Evolutionary conservation across 2,797 vertebrate genomes (phyloP).

Genomic region (Meriones psammophilus): DNA sequence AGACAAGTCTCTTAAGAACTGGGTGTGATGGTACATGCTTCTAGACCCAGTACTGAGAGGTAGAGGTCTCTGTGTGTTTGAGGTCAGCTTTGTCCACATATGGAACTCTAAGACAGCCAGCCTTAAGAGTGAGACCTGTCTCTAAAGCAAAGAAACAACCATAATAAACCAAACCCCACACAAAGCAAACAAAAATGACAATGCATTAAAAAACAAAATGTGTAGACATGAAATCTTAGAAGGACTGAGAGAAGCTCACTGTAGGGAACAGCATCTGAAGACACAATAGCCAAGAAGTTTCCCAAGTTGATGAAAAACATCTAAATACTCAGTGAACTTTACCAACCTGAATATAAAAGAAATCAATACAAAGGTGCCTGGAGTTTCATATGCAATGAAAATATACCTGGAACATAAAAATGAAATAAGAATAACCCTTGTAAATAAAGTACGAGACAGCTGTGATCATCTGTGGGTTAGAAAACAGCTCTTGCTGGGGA

Average conservation of each 20-base stretch:
- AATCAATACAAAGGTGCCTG: neutral
- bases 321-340: neutral
- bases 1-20: neutral
- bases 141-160: neutral
- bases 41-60: neutral
- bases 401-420: neutral
- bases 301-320: neutral
- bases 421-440: neutral
- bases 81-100: neutral
- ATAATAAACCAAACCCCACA: neutral
- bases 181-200: neutral
- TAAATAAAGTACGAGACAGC: constrained; percentile 1
- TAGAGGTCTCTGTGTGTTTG: neutral
- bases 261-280: neutral
- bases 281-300: neutral
- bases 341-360: neutral
- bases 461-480: neutral
- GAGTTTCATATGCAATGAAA: neutral
- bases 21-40: no score
- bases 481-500: neutral
- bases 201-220: neutral
- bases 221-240: neutral
- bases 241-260: neutral
- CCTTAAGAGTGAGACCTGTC: neutral
- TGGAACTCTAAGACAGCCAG: neutral